Evolutionary conservation across 2,113 vertebrate species (phyloP).

Genomic region (Osmerus eperlanus): DNA sequence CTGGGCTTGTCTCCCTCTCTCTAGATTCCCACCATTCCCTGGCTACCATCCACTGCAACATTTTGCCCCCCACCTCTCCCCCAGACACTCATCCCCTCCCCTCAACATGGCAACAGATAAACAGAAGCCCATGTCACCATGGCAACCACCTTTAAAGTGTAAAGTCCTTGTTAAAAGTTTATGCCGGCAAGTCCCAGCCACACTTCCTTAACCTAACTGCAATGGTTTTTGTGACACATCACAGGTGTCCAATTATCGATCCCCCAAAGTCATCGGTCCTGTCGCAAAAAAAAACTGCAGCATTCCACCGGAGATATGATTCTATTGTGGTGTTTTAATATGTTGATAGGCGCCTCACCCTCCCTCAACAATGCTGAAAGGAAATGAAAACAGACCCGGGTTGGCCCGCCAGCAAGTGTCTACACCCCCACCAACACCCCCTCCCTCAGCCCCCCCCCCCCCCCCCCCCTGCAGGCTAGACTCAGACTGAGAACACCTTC

Average conservation of each 20-base stretch:
- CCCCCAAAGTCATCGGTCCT: background rate
- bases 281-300: background rate
- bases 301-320: background rate
- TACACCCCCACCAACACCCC: background rate
- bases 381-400: background rate
- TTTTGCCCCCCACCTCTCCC: conserved; percentile 26
- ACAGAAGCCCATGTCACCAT: conserved; percentile 49
- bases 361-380: background rate
- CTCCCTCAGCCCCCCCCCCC: background rate
- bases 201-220: background rate
- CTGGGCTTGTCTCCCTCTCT: conserved; percentile 61
- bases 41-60: conserved; percentile 50
- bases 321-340: background rate
- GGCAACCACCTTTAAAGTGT: conserved; percentile 52
- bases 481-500: background rate
- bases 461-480: background rate
- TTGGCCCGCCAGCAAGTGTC: background rate
- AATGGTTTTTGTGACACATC: too few relatives aligned
- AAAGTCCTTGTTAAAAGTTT: conserved; percentile 37
- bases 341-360: background rate
- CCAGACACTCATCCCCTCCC: conserved; percentile 4
- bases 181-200: conserved; percentile 39
- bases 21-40: conserved; percentile 60
- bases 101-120: conserved; percentile 57
- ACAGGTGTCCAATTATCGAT: background rate